phyloP scores from a whole-genome alignment of 2,888 invertebrate species.

The Lasioglossum malachurum region DNA sequence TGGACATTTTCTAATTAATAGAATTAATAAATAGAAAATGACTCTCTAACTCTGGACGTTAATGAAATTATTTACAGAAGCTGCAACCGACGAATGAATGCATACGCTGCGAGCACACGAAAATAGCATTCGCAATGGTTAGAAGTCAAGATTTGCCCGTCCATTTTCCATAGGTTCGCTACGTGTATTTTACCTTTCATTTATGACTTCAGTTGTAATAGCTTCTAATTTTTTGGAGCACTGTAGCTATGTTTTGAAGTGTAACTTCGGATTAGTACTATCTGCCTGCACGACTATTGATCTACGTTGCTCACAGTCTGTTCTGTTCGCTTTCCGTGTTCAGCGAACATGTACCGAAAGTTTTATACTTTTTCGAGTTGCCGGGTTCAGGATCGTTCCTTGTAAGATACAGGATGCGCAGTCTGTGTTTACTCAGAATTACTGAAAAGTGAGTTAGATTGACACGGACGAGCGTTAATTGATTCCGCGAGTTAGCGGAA shows the following conservation, averaged over 20 bases:
- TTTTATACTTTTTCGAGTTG: neutral
- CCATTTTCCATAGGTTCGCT: neutral
- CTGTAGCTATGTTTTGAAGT: neutral
- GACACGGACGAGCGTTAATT: neutral
- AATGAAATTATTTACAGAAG: neutral
- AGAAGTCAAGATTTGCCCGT: neutral
- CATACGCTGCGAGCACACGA: neutral
- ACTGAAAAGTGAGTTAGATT: neutral
- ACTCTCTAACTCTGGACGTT: neutral
- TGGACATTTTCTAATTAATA: neutral
- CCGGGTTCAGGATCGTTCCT: neutral
- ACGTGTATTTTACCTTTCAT: neutral
- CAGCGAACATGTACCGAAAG: neutral
- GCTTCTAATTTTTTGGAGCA: neutral
- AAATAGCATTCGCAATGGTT: neutral
- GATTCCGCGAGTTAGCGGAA: neutral
- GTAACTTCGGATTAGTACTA: slow-evolving; percentile 11
- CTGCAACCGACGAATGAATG: neutral
- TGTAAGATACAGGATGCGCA: neutral
- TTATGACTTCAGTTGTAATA: neutral
- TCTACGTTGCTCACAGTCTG: neutral
- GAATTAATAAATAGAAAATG: neutral
- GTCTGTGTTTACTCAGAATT: neutral
- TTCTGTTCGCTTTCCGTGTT: neutral
- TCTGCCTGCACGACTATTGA: neutral